phyloP scores from a whole-genome alignment of 2,113 vertebrate genomes.

The Sorex araneus region DNA sequence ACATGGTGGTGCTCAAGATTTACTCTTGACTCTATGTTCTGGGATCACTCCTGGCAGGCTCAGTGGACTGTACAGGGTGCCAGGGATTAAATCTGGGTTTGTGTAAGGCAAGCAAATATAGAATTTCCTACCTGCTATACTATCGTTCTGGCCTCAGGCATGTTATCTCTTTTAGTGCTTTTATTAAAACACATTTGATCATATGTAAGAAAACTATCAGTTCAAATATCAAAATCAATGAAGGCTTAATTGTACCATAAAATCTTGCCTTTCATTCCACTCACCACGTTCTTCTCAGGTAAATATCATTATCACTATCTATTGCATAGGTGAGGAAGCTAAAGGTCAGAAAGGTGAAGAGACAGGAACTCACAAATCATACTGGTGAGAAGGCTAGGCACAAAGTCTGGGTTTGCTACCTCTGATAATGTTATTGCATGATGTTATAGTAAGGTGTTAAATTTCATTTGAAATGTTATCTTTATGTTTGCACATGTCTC shows the following conservation, averaged over 20 bases:
- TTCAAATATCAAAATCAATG: background rate
- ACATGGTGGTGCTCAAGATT: no score
- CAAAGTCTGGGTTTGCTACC: background rate
- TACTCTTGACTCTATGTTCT: no score
- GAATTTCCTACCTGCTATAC: background rate
- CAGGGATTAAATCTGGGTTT: no score
- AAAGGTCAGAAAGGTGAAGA: background rate
- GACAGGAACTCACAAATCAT: background rate
- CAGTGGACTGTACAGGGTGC: no score
- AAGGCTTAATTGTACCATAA: background rate
- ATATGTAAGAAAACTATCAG: constrained; percentile 15
- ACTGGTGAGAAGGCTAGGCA: background rate
- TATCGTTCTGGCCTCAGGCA: background rate
- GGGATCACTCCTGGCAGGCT: no score
- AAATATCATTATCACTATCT: background rate
- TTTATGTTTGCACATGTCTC: constrained; percentile 23
- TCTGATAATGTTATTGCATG: constrained; percentile 8
- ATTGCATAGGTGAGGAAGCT: background rate
- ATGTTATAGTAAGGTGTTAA: constrained; percentile 11
- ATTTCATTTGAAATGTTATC: constrained; percentile 70
- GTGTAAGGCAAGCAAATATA: no score
- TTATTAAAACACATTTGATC: background rate
- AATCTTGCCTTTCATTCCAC: background rate
- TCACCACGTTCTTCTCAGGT: background rate
- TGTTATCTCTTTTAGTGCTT: constrained; percentile 31